Conservation (phyloP, 2,888 invertebrate species). For the Epinotia demarniana region DNA sequence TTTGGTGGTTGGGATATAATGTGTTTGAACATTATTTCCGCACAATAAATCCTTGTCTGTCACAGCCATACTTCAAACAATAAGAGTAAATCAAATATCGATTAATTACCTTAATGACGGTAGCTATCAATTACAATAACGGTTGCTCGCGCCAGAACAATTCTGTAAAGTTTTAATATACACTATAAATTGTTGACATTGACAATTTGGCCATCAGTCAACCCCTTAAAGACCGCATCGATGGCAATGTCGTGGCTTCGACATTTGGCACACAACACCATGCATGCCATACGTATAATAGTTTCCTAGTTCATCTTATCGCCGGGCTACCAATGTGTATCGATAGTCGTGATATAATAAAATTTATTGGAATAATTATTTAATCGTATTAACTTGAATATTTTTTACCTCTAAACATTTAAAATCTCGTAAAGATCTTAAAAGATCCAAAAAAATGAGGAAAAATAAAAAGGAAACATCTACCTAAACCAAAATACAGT, state of each 20-base stretch:
- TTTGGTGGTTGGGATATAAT: too few relatives aligned
- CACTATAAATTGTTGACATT: conserved; percentile 11
- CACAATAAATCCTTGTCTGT: background rate
- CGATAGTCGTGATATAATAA: background rate
- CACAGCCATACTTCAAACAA: background rate
- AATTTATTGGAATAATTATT: too few relatives aligned
- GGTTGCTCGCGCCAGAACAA: conserved; percentile 3
- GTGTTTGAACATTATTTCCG: background rate
- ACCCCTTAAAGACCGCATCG: conserved; percentile 20
- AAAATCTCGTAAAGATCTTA: too few relatives aligned
- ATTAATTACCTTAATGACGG: background rate
- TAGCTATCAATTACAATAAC: background rate
- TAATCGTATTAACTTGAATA: too few relatives aligned
- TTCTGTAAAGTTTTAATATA: conserved; percentile 13
- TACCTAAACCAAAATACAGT: too few relatives aligned
- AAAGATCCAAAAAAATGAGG: too few relatives aligned
- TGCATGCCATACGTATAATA: conserved; percentile 3
- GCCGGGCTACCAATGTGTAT: conserved; percentile 1
- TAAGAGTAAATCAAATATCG: background rate
- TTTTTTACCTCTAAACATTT: too few relatives aligned
- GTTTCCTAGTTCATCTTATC: conserved; percentile 25
- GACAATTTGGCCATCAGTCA: conserved; percentile 40
- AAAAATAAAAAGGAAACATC: too few relatives aligned
- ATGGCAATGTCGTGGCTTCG: conserved; percentile 10
- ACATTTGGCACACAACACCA: conserved; percentile 32